Base-by-base conservation (phyloP, 2,113 vertebrate genomes). In the Neopipo cinnamomea region DNA sequence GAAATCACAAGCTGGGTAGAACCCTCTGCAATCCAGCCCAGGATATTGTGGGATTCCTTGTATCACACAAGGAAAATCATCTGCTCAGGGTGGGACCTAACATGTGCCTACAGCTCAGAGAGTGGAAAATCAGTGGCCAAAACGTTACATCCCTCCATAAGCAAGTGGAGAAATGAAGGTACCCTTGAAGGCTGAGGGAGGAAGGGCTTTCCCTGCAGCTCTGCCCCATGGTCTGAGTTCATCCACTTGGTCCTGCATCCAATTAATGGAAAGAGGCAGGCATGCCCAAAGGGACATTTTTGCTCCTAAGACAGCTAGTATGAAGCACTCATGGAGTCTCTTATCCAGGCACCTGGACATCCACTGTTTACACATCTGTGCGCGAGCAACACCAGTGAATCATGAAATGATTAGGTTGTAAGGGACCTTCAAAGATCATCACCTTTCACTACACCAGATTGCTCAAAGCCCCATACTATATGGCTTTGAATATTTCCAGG, bases 321-420 rank as follows among this genome's bases (percentile, higher is more conserved):
- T 11, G 31, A 80, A 80, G 50, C 18, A 73, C 8, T 27, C 12
- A 11, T 9, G 22, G 31, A 74, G 23, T 25, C 46, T 56, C 39
- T 37, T 73, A 59, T 47, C n/a, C 50, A 84, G 41, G 11, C 17
- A 74, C 5, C 22, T 25, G 31, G 50, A n/a, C 62, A 55, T 19
- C 27, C 0, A 0, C 33, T 50, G 24, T 22, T 72, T 82, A 58
- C 8, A 18, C 2, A 63, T 13, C 47, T 61, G 58, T 23, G 37
- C 2, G 2, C 0, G 0, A 39, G 67, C 33, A 82, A 42, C 37
- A 37, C 12, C 1, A 1, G 28, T 14, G 6, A 59, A 81, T 59
- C 22, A 55, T 1, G 18, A 52, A 79, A 41, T n/a, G 18, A 24
- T 30, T 35, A 22, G 10, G 5, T 37, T 72, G 62, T 47, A 86